These are phyloP conservation scores for Carassius carassius DNA, from an alignment of 2,113 vertebrate species.

Conservation along the genomic window DNA sequence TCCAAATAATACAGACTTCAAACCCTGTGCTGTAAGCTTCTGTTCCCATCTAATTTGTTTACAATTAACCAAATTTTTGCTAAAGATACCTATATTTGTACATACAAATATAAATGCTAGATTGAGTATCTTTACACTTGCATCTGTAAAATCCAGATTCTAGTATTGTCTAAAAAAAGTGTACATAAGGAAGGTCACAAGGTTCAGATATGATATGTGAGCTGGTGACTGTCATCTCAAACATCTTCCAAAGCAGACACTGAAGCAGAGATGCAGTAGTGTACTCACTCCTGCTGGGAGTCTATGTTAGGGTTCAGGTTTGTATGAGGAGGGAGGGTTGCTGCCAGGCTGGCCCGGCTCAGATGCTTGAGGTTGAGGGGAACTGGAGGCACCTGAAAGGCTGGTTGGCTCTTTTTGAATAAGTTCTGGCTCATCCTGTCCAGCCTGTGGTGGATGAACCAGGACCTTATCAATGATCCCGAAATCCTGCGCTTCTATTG, in stretches of 20 bases:
- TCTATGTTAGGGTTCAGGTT: constrained; percentile 69
- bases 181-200: constrained; percentile 11
- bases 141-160: neutral
- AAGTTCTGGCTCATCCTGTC: constrained; percentile 86
- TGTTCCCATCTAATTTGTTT: neutral
- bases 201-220: neutral
- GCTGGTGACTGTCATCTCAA: neutral
- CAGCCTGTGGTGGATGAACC: constrained; percentile 88
- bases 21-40: neutral
- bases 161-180: neutral
- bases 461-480: constrained; percentile 88
- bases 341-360: constrained; percentile 46
- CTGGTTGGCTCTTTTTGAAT: constrained; percentile 79
- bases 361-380: constrained; percentile 56
- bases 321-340: constrained; percentile 66
- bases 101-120: constrained; percentile 1
- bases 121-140: neutral
- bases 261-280: neutral
- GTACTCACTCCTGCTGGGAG: neutral
- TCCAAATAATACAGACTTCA: neutral
- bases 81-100: neutral
- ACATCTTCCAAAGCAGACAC: neutral
- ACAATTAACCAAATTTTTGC: neutral
- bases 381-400: neutral
- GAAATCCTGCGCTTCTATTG: constrained; percentile 91